phyloP scores from a whole-genome alignment of 2,113 vertebrate genomes.

The Nycticebus coucang region DNA sequence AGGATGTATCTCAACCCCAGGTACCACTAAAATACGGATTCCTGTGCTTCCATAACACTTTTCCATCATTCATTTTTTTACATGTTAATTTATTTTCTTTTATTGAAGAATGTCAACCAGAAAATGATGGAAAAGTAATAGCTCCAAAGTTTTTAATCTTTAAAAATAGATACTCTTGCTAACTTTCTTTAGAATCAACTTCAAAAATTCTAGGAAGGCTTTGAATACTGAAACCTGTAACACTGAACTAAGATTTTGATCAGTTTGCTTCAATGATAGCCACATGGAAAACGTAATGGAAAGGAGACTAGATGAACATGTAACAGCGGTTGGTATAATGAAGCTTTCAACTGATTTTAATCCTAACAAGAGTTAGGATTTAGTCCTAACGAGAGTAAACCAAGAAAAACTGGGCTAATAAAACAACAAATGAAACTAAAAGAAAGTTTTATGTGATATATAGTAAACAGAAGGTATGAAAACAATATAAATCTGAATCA shows the following conservation, averaged over 20 bases:
- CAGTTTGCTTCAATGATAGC: slow-evolving; percentile 7
- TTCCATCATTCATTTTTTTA: neutral
- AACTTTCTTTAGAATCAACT: neutral
- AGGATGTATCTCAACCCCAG: neutral
- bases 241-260: slow-evolving; percentile 37
- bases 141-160: slow-evolving; percentile 26
- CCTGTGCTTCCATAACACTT: neutral
- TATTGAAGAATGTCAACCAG: neutral
- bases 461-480: neutral
- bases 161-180: neutral
- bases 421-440: neutral
- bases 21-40: neutral
- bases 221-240: neutral
- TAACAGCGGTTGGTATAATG: neutral
- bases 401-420: neutral
- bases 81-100: neutral
- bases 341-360: slow-evolving; percentile 41
- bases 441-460: neutral
- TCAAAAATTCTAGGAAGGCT: slow-evolving; percentile 30
- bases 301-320: neutral
- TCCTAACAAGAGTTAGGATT: neutral
- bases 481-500: neutral
- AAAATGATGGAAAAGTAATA: slow-evolving; percentile 32
- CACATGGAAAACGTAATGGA: neutral
- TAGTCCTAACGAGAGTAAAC: slow-evolving; percentile 24